Evolutionary conservation across 2,797 vertebrate species (phyloP).

Genomic region (Cichlasoma orientale): DNA sequence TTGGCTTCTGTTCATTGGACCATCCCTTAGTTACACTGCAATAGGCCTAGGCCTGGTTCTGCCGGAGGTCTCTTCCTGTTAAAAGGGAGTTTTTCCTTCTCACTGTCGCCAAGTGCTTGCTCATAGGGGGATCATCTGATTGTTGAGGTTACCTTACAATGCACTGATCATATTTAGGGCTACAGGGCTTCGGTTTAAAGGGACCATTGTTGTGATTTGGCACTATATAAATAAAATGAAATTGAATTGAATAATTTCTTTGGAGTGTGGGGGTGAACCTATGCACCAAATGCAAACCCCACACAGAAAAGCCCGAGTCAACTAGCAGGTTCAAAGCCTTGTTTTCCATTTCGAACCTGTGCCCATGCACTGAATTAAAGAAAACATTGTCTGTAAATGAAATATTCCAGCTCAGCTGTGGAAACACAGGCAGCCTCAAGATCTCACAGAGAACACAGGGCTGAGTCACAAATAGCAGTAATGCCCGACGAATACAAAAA

Average conservation of each 20-base stretch:
- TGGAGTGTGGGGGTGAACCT: neutral
- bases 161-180: too few relatives aligned
- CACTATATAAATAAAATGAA: too few relatives aligned
- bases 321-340: neutral
- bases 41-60: too few relatives aligned
- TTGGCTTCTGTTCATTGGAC: too few relatives aligned
- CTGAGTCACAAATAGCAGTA: conserved; percentile 35
- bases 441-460: conserved; percentile 36
- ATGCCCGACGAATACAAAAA: conserved; percentile 45
- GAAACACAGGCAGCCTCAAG: conserved; percentile 44
- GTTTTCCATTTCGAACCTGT: conserved; percentile 1
- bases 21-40: too few relatives aligned
- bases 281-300: neutral
- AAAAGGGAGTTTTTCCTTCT: too few relatives aligned
- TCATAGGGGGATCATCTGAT: too few relatives aligned
- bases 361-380: conserved; percentile 26
- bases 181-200: too few relatives aligned
- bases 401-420: conserved; percentile 37
- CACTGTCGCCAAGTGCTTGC: too few relatives aligned
- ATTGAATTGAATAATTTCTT: neutral
- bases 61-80: too few relatives aligned
- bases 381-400: conserved; percentile 40
- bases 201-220: too few relatives aligned
- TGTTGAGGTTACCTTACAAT: too few relatives aligned
- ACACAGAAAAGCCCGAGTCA: neutral